Evolutionary conservation across 2,113 vertebrate species (phyloP).

Genomic region (Oncorhynchus gorbuscha): DNA sequence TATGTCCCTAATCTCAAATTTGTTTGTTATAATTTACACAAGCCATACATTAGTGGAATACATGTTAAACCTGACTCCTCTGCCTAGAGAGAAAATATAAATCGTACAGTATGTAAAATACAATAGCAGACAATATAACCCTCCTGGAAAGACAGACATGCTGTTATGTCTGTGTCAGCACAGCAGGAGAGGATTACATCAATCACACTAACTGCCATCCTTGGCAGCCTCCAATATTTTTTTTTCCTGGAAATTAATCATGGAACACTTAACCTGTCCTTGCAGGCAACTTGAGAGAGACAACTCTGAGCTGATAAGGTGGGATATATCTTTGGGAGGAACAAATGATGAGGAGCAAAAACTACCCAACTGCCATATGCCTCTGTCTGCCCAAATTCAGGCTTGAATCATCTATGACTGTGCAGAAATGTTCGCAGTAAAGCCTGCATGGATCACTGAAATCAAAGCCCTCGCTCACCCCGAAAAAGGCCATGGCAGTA

Average conservation of each 20-base stretch:
- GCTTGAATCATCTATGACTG: neutral
- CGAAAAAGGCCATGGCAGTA: too few species aligned
- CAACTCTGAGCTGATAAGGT: neutral
- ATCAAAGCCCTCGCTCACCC: too few species aligned
- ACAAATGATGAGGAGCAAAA: conserved; percentile 7
- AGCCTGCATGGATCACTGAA: neutral
- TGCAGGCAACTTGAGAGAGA: conserved; percentile 8
- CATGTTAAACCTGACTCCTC: neutral
- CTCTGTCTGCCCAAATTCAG: neutral
- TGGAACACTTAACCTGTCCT: neutral
- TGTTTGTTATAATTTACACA: neutral
- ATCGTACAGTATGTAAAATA: neutral
- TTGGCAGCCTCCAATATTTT: neutral
- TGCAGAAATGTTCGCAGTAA: neutral
- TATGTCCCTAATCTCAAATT: neutral
- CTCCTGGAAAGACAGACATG: neutral
- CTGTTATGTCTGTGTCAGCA: conserved; percentile 1
- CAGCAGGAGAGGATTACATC: neutral
- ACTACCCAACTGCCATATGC: conserved; percentile 31
- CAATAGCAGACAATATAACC: neutral
- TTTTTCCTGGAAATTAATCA: neutral
- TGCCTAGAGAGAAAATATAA: neutral
- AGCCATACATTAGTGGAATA: neutral
- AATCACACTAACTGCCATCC: conserved; percentile 3
- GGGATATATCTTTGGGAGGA: conserved; percentile 8